Percentiles rank a stretch among this genome's conserved stretches.
Conservation (phyloP, 2,797 vertebrate species). For the Parauchenoglanis punctatus region DNA sequence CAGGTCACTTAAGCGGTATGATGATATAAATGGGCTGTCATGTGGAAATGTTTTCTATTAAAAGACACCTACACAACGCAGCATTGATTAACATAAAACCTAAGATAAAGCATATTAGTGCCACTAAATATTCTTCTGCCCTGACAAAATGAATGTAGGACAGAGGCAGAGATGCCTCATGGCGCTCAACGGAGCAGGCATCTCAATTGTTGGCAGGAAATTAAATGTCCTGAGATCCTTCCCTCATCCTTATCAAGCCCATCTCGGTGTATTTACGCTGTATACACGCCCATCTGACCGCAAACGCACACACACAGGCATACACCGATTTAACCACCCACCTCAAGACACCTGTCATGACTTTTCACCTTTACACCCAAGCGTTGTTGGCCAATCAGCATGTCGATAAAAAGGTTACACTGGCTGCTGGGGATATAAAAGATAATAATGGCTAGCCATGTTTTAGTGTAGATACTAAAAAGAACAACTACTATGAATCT, state of each 20-base stretch:
- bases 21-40: slow-evolving; percentile 31
- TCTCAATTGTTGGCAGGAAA: slow-evolving; percentile 56
- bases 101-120: slow-evolving; percentile 39
- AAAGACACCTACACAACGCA: slow-evolving; percentile 31
- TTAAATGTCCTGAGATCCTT: slow-evolving; percentile 53
- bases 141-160: slow-evolving; percentile 39
- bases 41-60: slow-evolving; percentile 32
- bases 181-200: slow-evolving; percentile 37
- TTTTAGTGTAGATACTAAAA: slow-evolving; percentile 69
- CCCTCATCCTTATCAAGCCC: slow-evolving; percentile 34
- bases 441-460: slow-evolving; percentile 74
- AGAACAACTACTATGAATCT: slow-evolving; percentile 43
- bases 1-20: slow-evolving; percentile 10
- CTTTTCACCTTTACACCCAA: background rate
- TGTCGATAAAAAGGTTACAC: slow-evolving; percentile 5
- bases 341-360: slow-evolving; percentile 21
- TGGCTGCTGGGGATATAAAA: slow-evolving; percentile 34
- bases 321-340: slow-evolving; percentile 18
- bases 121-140: slow-evolving; percentile 36
- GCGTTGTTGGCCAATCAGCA: background rate
- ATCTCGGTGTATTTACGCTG: slow-evolving; percentile 37
- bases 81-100: slow-evolving; percentile 42
- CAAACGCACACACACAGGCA: slow-evolving; percentile 34
- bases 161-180: slow-evolving; percentile 12
- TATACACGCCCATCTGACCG: slow-evolving; percentile 30